phyloP scores from a whole-genome alignment of 2,888 invertebrate genomes.

The Anorthoa munda region DNA sequence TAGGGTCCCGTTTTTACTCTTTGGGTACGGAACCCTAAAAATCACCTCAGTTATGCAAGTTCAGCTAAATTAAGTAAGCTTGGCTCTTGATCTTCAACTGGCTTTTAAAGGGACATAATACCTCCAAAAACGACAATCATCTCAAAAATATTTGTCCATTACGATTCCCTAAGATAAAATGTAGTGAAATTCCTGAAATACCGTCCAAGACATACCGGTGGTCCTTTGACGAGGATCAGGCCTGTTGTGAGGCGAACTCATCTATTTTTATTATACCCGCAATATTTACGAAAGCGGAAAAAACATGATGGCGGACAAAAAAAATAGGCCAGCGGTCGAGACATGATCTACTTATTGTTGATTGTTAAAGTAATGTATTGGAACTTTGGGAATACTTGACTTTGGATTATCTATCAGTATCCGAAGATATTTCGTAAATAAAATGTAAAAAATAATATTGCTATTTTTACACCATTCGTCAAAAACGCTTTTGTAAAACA shows the following conservation, averaged over 20 bases:
- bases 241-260: constrained; percentile 53
- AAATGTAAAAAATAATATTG: background rate
- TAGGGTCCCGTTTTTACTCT: too few species aligned
- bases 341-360: constrained; percentile 42
- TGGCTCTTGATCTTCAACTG: too few species aligned
- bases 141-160: constrained; percentile 36
- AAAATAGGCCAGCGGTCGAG: constrained; percentile 31
- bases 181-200: constrained; percentile 60
- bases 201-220: constrained; percentile 63
- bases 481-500: background rate
- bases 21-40: too few species aligned
- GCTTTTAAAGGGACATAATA: background rate
- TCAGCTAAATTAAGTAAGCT: too few species aligned
- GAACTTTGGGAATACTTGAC: constrained; percentile 4
- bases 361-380: constrained; percentile 37
- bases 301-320: constrained; percentile 56
- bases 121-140: background rate
- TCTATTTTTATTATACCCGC: constrained; percentile 67
- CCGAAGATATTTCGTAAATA: background rate
- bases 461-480: background rate
- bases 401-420: constrained; percentile 1
- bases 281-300: constrained; percentile 68
- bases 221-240: constrained; percentile 65
- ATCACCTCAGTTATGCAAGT: too few species aligned
- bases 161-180: constrained; percentile 48